phyloP scores from a whole-genome alignment of 2,888 invertebrate genomes.

The Boloria selene region DNA sequence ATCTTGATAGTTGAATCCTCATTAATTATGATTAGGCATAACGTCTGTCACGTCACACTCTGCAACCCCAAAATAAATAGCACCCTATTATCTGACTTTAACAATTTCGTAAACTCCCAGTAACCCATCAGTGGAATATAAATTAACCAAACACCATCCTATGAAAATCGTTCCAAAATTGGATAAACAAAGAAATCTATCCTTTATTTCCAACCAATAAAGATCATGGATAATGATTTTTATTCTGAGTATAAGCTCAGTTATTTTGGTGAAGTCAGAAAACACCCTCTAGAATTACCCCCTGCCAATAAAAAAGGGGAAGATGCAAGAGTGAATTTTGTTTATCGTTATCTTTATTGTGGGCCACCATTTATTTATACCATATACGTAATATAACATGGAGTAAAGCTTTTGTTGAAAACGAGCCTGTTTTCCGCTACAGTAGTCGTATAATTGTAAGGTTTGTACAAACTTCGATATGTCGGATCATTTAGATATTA shows the following conservation, averaged over 20 bases:
- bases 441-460: slow-evolving; percentile 37
- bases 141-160: slow-evolving; percentile 64
- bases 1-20: slow-evolving; percentile 42
- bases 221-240: slow-evolving; percentile 32
- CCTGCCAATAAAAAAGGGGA: slow-evolving; percentile 80
- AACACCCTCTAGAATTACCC: slow-evolving; percentile 79
- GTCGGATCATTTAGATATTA: slow-evolving; percentile 28
- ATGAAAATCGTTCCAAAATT: slow-evolving; percentile 42
- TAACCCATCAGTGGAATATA: slow-evolving; percentile 78
- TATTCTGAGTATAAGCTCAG: slow-evolving; percentile 37
- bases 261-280: slow-evolving; percentile 61
- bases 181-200: slow-evolving; percentile 36
- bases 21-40: slow-evolving; percentile 71
- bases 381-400: slow-evolving; percentile 76
- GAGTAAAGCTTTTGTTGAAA: slow-evolving; percentile 68
- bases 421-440: slow-evolving; percentile 52
- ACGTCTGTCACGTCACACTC: slow-evolving; percentile 63
- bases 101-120: slow-evolving; percentile 80
- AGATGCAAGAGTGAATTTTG: slow-evolving; percentile 77
- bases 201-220: slow-evolving; percentile 44
- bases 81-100: slow-evolving; percentile 79
- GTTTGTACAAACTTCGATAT: slow-evolving; percentile 31
- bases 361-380: slow-evolving; percentile 75
- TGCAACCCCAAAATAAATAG: slow-evolving; percentile 76
- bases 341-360: slow-evolving; percentile 80